A percentile compares a stretch with the other conserved stretches of the same genome.
Evolutionary conservation across 37 sponge, comb jelly and placozoan species (phyloP).

Genomic region (Bolinopsis microptera): DNA sequence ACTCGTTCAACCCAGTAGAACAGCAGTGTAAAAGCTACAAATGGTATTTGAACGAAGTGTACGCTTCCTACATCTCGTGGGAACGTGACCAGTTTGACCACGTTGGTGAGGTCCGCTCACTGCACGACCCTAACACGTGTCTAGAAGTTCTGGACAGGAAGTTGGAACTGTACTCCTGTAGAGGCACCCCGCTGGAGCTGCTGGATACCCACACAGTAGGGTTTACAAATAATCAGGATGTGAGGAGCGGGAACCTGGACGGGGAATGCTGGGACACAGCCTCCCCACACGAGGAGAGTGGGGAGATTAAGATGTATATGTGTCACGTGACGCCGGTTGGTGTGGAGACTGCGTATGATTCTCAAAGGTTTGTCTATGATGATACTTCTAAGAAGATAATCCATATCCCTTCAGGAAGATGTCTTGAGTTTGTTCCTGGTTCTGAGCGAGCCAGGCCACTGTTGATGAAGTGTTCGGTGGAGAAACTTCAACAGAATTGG

Average conservation of each 20-base stretch:
- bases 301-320: not conserved
- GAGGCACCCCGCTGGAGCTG: not conserved
- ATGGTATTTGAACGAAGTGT: not conserved
- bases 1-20: not conserved
- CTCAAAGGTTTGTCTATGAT: not conserved
- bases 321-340: not conserved
- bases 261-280: not conserved
- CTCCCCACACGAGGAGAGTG: not conserved
- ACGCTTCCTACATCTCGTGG: not conserved
- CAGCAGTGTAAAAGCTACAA: not conserved
- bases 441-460: not conserved
- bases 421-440: not conserved
- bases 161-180: not conserved
- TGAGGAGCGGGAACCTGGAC: not conserved
- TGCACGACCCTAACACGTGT: not conserved
- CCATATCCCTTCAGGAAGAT: not conserved
- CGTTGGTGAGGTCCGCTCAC: not conserved
- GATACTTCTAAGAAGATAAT: not conserved
- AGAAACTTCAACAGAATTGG: not conserved
- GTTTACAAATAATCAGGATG: not conserved
- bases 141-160: not conserved
- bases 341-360: not conserved
- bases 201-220: not conserved
- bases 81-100: conserved; percentile 33
- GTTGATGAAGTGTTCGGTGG: not conserved